Percentiles rank a stretch among this genome's conserved stretches.
Evolutionary conservation across 1,140 invertebrate species (phyloP).

Genomic region (Formica selysi): DNA sequence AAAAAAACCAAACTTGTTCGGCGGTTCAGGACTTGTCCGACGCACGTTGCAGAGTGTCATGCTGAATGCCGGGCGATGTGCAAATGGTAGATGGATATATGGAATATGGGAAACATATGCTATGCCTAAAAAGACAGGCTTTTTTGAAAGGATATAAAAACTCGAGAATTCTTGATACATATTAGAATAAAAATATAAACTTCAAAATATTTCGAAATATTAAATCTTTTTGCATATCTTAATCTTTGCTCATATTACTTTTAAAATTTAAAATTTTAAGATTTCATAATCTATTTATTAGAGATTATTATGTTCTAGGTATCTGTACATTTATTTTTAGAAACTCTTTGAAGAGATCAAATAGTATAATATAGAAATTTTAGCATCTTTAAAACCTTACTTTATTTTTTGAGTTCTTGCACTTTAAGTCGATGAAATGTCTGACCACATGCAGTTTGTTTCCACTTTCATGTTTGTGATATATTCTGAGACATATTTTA

Average conservation of each 20-base stretch:
- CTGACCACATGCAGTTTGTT: not conserved
- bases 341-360: not conserved
- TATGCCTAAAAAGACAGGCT: slow-evolving; percentile 25
- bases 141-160: slow-evolving; percentile 31
- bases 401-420: not conserved
- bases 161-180: not conserved
- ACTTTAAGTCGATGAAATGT: not conserved
- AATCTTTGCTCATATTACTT: not conserved
- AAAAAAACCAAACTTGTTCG: slow-evolving; percentile 47
- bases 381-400: not conserved
- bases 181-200: not conserved
- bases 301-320: not conserved
- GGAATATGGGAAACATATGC: slow-evolving; percentile 25
- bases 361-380: not conserved
- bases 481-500: not conserved
- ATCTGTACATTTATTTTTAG: not conserved
- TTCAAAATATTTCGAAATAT: not conserved
- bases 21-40: slow-evolving; percentile 54
- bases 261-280: not conserved
- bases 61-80: slow-evolving; percentile 42
- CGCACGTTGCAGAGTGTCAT: slow-evolving; percentile 30
- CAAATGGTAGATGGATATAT: slow-evolving; percentile 50
- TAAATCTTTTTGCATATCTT: not conserved
- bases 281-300: not conserved
- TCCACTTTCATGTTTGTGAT: not conserved